These are phyloP conservation scores for Shinisaurus crocodilurus DNA, from an alignment of 2,113 vertebrate genomes.

Conservation along the genomic window DNA sequence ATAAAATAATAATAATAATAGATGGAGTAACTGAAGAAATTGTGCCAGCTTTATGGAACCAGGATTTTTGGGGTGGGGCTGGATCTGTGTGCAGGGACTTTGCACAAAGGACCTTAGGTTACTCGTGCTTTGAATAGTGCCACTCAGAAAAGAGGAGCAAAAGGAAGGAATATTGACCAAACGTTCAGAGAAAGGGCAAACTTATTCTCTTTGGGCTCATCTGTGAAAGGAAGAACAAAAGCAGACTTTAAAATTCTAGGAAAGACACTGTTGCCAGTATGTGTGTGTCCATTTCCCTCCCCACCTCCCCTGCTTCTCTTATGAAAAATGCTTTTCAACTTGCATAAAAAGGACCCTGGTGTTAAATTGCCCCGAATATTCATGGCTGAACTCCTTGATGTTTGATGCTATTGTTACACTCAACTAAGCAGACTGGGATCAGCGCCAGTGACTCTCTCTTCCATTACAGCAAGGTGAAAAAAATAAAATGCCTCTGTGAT, in stretches of 20 bases:
- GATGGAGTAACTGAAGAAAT: too few relatives aligned
- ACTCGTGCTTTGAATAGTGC: not conserved
- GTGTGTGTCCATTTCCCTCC: not conserved
- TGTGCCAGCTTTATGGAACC: not conserved
- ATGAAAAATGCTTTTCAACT: constrained; percentile 12
- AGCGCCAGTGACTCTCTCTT: constrained; percentile 9
- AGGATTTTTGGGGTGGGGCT: not conserved
- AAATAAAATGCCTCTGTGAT: not conserved
- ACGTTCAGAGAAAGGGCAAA: not conserved
- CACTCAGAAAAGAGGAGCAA: not conserved
- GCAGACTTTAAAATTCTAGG: not conserved
- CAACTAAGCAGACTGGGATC: not conserved
- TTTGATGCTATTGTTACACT: not conserved
- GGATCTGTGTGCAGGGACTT: not conserved
- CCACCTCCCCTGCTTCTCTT: not conserved
- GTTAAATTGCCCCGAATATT: constrained; percentile 12
- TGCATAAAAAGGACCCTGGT: not conserved
- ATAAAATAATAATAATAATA: too few relatives aligned
- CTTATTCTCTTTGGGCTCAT: not conserved
- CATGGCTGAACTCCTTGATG: not conserved
- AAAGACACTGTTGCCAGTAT: not conserved
- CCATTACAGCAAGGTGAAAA: constrained; percentile 14
- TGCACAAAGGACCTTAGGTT: not conserved
- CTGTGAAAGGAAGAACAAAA: not conserved
- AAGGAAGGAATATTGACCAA: not conserved